Conservation (phyloP, 2,797 vertebrate genomes). For the Gadopsis marmoratus region DNA sequence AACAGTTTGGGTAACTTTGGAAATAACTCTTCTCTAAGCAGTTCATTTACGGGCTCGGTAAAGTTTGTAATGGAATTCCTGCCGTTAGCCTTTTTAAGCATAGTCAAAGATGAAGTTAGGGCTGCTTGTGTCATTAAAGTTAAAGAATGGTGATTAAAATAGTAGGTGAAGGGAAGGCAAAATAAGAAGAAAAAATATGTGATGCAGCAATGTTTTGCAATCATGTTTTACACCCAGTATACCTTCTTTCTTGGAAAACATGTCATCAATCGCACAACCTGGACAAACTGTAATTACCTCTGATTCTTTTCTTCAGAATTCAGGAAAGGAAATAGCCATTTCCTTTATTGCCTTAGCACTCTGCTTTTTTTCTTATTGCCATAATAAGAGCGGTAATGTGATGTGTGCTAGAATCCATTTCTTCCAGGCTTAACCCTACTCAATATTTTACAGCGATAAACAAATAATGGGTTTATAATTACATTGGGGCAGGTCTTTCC, state of each 20-base stretch:
- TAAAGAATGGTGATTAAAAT: background rate
- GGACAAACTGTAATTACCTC: conserved; percentile 47
- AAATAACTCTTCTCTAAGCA: conserved; percentile 30
- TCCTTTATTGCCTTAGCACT: conserved; percentile 49
- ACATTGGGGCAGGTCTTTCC: conserved; percentile 41
- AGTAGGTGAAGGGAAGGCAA: background rate
- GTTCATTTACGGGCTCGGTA: conserved; percentile 40
- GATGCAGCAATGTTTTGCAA: conserved; percentile 5
- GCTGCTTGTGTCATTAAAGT: conserved; percentile 23
- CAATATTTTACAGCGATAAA: conserved; percentile 63
- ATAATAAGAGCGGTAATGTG: conserved; percentile 54
- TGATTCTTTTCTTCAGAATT: conserved; percentile 32
- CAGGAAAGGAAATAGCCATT: conserved; percentile 47
- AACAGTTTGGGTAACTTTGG: conserved; percentile 34
- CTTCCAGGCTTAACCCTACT: conserved; percentile 61
- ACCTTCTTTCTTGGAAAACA: background rate
- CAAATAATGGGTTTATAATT: conserved; percentile 72
- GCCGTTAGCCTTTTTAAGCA: conserved; percentile 6
- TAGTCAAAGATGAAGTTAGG: conserved; percentile 18
- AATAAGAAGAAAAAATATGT: conserved; percentile 1
- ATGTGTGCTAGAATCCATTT: conserved; percentile 59
- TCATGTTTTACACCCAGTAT: background rate
- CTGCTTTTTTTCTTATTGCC: conserved; percentile 21
- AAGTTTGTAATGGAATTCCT: conserved; percentile 26
- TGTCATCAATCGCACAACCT: conserved; percentile 38